A percentile compares a stretch with the other conserved stretches of the same genome.
These are phyloP conservation scores for Xiphydria camelus DNA, from an alignment of 2,888 invertebrate species.

Conservation along the genomic window DNA sequence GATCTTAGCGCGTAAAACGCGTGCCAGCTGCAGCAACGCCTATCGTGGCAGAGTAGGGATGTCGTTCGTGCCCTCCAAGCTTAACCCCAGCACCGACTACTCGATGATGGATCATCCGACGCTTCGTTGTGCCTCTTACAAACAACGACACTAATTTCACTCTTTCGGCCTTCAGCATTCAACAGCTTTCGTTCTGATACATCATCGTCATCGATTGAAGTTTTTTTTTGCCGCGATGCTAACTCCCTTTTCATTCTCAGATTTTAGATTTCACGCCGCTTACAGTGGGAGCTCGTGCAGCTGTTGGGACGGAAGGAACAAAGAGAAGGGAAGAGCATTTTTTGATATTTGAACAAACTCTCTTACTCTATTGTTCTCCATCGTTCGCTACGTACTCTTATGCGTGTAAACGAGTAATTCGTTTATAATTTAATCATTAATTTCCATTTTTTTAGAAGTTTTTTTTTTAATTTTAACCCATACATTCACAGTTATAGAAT, in stretches of 20 bases:
- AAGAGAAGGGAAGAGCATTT: too few species aligned
- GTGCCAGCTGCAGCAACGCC: slow-evolving; percentile 21
- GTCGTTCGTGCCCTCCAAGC: slow-evolving; percentile 27
- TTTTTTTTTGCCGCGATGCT: slow-evolving; percentile 14
- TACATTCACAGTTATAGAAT: too few species aligned
- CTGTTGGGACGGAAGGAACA: too few species aligned
- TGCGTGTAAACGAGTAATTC: too few species aligned
- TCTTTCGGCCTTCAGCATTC: slow-evolving; percentile 14
- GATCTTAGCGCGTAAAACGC: slow-evolving; percentile 10
- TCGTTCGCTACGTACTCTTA: too few species aligned
- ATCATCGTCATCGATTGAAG: slow-evolving; percentile 32
- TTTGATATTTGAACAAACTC: too few species aligned
- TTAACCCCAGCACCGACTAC: slow-evolving; percentile 40
- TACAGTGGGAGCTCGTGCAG: too few species aligned
- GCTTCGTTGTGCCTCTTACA: slow-evolving; percentile 34
- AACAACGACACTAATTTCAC: slow-evolving; percentile 34
- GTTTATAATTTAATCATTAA: too few species aligned
- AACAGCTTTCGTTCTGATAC: slow-evolving; percentile 22
- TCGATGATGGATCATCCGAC: slow-evolving; percentile 45
- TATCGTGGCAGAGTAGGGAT: slow-evolving; percentile 6
- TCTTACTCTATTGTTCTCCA: too few species aligned
- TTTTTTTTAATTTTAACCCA: too few species aligned
- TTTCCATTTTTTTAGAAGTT: too few species aligned
- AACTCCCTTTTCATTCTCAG: neutral
- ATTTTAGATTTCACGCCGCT: too few species aligned